Base-by-base conservation (phyloP, 2,113 vertebrate genomes). In the Triplophysa rosa region DNA sequence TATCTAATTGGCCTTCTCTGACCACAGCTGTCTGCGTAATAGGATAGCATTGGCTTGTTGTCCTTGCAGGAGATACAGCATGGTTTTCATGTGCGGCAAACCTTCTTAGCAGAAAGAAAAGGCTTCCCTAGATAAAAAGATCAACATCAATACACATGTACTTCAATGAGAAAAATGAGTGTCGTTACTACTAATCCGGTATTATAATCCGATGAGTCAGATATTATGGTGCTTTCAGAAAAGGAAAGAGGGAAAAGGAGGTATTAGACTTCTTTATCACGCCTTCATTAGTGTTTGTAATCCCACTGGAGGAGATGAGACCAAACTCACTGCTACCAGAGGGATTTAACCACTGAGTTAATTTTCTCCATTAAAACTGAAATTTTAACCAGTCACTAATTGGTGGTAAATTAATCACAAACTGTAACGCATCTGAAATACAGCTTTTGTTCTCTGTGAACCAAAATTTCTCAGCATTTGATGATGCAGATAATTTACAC, bases 251-350 rank as follows among this genome's bases (percentile, higher is more conserved):
- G 12, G 59, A 47, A 64, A 54, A 54, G 13, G 23, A 65, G 29
- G 78, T 74, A 73, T 80, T 73, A 80, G 63, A 33, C 69, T 29
- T 71, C 68, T 74, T 73, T 80, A 80, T 72, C 54, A 73, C 0
- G 6, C 79, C 58, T 19, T 47, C 63, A 75, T 74, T 74, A 49
- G 79, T 24, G 8, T 33, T 66, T 24, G 70, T 67, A 74, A 74
- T 80, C 79, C 79, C 56, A 59, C 49, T 59, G 45, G 78, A 62
- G 29, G 26, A 52, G 69, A 70, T 26, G 67, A 54, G 26, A 54
- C 68, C 78, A 64, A 72, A 79, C 67, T 24, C 56, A 17, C 58
- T 58, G 66, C 68, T 78, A 52, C 76, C 24, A 56, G 12, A 64
- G 68, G 78, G 68, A 64, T 64, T 80, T 80, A 79, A 26, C 47